A percentile compares a stretch with the other conserved stretches of the same genome.
These are phyloP conservation scores for Meteorus colon DNA, from an alignment of 2,888 invertebrate species.

Conservation along the genomic window DNA sequence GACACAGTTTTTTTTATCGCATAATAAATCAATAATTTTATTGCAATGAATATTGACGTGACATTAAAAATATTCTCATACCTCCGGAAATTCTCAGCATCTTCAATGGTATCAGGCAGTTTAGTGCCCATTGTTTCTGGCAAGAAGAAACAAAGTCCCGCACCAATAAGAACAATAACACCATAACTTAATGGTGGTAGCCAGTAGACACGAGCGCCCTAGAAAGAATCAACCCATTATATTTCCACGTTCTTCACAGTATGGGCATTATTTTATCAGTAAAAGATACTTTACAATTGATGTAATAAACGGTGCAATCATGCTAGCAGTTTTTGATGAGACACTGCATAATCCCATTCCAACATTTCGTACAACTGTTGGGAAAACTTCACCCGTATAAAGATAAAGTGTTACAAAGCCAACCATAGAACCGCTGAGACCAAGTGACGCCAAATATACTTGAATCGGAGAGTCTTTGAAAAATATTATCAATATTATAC, in stretches of 20 bases:
- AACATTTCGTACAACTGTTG: slow-evolving; percentile 90
- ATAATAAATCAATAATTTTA: slow-evolving; percentile 4
- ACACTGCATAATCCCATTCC: slow-evolving; percentile 91
- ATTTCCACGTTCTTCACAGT: slow-evolving; percentile 1
- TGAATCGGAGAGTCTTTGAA: slow-evolving; percentile 68
- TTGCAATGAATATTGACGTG: neutral
- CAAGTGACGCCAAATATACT: slow-evolving; percentile 81
- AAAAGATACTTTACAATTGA: slow-evolving; percentile 73
- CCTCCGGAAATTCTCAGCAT: slow-evolving; percentile 73
- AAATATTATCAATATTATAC: slow-evolving; percentile 59
- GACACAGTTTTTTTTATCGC: neutral
- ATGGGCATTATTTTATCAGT: neutral
- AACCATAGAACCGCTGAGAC: slow-evolving; percentile 87
- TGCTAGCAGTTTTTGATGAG: slow-evolving; percentile 89
- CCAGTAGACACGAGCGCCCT: slow-evolving; percentile 63
- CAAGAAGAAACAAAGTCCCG: slow-evolving; percentile 71
- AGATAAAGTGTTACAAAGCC: slow-evolving; percentile 91
- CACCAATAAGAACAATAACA: slow-evolving; percentile 72
- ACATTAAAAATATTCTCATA: slow-evolving; percentile 53
- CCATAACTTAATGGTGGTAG: slow-evolving; percentile 74
- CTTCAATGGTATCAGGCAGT: slow-evolving; percentile 75
- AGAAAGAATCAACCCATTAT: slow-evolving; percentile 16
- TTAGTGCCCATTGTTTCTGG: slow-evolving; percentile 75
- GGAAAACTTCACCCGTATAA: slow-evolving; percentile 91
- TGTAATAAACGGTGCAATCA: slow-evolving; percentile 88